Conservation (phyloP, 2,113 vertebrate genomes). For the Austrofundulus limnaeus region DNA sequence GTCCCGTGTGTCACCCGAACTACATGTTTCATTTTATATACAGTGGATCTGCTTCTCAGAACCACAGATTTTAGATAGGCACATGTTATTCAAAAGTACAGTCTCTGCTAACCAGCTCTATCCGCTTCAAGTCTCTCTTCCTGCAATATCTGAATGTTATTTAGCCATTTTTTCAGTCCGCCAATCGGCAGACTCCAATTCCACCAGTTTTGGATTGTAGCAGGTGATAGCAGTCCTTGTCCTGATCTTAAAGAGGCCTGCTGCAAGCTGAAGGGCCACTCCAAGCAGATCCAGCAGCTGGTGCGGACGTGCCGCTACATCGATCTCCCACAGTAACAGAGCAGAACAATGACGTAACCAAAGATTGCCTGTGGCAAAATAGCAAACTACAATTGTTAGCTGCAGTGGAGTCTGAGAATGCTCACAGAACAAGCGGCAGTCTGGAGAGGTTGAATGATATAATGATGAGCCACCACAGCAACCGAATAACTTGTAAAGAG, state of each 20-base stretch:
- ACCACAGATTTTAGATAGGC: no score
- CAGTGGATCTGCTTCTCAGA: no score
- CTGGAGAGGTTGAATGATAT: neutral
- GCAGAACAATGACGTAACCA: constrained; percentile 2
- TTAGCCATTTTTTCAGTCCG: neutral
- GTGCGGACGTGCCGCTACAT: neutral
- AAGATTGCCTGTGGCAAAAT: neutral
- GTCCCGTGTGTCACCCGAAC: neutral
- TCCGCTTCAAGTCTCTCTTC: neutral
- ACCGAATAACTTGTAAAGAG: neutral
- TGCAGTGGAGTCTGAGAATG: neutral
- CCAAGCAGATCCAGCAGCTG: constrained; percentile 5
- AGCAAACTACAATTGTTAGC: neutral
- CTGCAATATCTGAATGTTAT: neutral
- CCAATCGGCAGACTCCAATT: neutral
- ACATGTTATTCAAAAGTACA: constrained; percentile 1
- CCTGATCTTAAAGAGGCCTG: constrained; percentile 2
- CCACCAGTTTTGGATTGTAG: constrained; percentile 5
- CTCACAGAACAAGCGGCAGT: neutral
- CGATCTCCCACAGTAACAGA: neutral
- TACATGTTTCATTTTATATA: no score
- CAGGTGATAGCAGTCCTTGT: constrained; percentile 6
- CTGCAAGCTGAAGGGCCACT: neutral
- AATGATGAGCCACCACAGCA: neutral
- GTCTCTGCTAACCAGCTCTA: neutral